Base-by-base conservation (phyloP, 2,888 invertebrate genomes). In the Crossocerus cetratus region DNA sequence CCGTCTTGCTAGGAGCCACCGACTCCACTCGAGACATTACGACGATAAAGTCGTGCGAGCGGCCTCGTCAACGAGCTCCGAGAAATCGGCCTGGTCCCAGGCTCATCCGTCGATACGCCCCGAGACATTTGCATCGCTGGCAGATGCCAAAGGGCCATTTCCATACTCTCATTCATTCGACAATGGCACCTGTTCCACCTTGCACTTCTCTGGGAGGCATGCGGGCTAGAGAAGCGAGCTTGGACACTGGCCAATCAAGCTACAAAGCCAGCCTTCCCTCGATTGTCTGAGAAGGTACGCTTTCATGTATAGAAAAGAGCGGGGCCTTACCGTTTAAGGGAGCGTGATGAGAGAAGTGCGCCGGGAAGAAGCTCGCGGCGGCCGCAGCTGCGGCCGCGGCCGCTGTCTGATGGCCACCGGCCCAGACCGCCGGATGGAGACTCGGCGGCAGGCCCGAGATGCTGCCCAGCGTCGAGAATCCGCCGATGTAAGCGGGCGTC, bases 281-380 rank as follows among this genome's bases (percentile, higher is more conserved):
- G 44, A 13, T 4, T 8, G 32, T 18, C 32, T 23, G 32, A 11
- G 32, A n/a, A n/a, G 18, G 23, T 32, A 32, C 4, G 8, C 4
- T 32, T 32, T 32, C 8, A 11, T 32, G 0, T 32, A 11, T 5
- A 5, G 8, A 8, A 32, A 32, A 32, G 5, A 8, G 8, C 11
- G 0, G 32, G 21, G 56, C 68, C 80, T 80, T 59, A 90, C 89
- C 90, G 61, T 87, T 89, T 14, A 89, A 81, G 3, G 89, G 88
- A 4, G 85, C 86, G 53, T 89, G 90, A 77, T 89, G 89, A 43
- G 87, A 80, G 64, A 87, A 89, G 63, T 88, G 89, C 69, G 89
- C 78, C 20, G 89, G 88, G 75, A 88, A 89, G 82, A 87, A 89
- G 66, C 74, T 83, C 16, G 86, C 87, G 3, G 85, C 84, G 0